Evolutionary conservation across 1,140 invertebrate species (phyloP).

Genomic region (Melanaphis sacchari): DNA sequence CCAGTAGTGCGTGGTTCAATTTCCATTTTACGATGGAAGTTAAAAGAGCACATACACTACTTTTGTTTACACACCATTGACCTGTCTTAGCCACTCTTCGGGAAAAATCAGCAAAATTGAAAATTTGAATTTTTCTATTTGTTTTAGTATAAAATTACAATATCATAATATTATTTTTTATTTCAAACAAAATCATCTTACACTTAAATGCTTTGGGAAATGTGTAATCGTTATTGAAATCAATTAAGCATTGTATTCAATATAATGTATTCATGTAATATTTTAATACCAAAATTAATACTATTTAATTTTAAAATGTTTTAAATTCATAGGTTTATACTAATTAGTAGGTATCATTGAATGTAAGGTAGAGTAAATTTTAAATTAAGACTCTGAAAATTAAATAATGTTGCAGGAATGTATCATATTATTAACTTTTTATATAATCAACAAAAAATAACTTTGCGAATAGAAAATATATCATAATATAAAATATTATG

Average conservation of each 20-base stretch:
- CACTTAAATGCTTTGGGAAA: neutral
- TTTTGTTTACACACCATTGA: neutral
- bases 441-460: no score
- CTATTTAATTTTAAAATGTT: neutral
- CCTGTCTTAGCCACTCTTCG: neutral
- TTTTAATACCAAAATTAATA: no score
- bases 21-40: slow-evolving; percentile 12
- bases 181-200: neutral
- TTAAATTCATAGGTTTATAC: neutral
- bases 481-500: no score
- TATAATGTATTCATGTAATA: neutral
- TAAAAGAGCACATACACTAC: neutral
- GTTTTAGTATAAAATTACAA: neutral
- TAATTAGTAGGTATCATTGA: no score
- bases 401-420: neutral
- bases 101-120: neutral
- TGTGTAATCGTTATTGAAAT: neutral
- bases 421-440: no score
- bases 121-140: neutral
- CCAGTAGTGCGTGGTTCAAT: slow-evolving; percentile 8
- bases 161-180: neutral
- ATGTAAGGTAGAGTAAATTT: no score
- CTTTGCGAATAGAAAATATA: no score
- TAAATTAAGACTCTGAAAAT: neutral
- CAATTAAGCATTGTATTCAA: neutral